These are phyloP conservation scores for Falcaria lacertinaria DNA, from an alignment of 2,888 invertebrate species.

Conservation along the genomic window DNA sequence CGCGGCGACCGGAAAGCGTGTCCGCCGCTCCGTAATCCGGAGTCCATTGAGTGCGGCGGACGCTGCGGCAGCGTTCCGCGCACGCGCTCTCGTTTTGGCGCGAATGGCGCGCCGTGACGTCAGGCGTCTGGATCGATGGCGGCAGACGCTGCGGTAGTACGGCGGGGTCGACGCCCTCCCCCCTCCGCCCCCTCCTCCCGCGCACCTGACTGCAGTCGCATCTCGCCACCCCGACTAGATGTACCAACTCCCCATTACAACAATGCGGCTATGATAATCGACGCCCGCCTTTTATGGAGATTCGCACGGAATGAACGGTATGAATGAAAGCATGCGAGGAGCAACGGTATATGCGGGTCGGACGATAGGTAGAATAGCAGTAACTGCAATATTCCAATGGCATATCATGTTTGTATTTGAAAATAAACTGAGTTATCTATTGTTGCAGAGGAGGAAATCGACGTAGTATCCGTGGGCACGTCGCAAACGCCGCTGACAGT, in stretches of 20 bases:
- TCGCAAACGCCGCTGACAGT: constrained; percentile 47
- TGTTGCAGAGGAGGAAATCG: constrained; percentile 91
- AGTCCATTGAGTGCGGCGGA: constrained; percentile 73
- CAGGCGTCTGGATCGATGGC: constrained; percentile 79
- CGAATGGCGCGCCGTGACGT: constrained; percentile 77
- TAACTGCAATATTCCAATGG: constrained; percentile 11
- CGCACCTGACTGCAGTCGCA: constrained; percentile 75
- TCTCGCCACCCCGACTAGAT: constrained; percentile 56
- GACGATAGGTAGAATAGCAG: constrained; percentile 9
- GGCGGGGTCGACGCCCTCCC: constrained; percentile 73
- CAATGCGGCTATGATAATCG: constrained; percentile 53
- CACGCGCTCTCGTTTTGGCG: constrained; percentile 78
- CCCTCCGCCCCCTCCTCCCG: constrained; percentile 47
- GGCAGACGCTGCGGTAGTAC: constrained; percentile 80
- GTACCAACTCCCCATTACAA: constrained; percentile 45
- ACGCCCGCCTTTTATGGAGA: constrained; percentile 63
- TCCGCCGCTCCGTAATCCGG: constrained; percentile 65
- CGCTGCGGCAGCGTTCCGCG: constrained; percentile 71
- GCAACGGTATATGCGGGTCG: constrained; percentile 36
- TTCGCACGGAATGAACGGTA: constrained; percentile 55
- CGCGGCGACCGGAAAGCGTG: constrained; percentile 61
- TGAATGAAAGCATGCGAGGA: constrained; percentile 60
- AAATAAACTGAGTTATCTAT: constrained; percentile 46
- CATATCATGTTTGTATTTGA: constrained; percentile 5
- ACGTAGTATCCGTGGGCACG: constrained; percentile 86